Percentiles rank a stretch among this genome's conserved stretches.
phyloP scores from a whole-genome alignment of 2,888 invertebrate species.

The Panorpa germanica region DNA sequence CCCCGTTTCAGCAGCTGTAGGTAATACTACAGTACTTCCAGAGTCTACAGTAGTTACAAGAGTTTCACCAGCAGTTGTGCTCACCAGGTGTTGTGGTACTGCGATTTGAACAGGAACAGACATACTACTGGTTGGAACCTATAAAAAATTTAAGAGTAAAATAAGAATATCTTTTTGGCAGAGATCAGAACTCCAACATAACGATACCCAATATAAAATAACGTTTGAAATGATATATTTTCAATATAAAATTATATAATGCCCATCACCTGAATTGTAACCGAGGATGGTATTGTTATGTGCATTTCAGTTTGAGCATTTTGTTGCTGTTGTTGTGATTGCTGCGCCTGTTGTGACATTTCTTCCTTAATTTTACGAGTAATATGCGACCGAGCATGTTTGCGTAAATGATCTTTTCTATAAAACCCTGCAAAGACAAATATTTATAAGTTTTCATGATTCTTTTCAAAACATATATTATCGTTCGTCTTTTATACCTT shows the following conservation, averaged over 20 bases:
- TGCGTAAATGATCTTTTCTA: conserved; percentile 56
- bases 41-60: conserved; percentile 19
- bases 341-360: conserved; percentile 24
- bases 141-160: conserved; percentile 8
- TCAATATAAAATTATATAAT: too few relatives aligned
- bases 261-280: conserved; percentile 3
- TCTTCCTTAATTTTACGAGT: conserved; percentile 52
- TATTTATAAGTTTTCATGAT: too few relatives aligned
- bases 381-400: conserved; percentile 56
- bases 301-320: too few relatives aligned
- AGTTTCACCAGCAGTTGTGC: conserved; percentile 16
- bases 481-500: conserved; percentile 36
- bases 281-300: conserved; percentile 3
- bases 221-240: too few relatives aligned
- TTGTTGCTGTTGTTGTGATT: conserved; percentile 23
- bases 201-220: conserved; percentile 4
- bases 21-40: too few relatives aligned
- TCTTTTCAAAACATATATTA: conserved; percentile 1
- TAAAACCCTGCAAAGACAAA: conserved; percentile 36
- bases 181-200: neutral
- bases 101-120: conserved; percentile 45
- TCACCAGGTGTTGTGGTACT: conserved; percentile 35
- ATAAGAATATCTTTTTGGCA: neutral
- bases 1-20: conserved; percentile 28
- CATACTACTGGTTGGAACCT: conserved; percentile 42